Percentiles rank a stretch among this genome's conserved stretches.
Evolutionary conservation across 2,113 vertebrate species (phyloP).

Genomic region (Chaetura pelagica): DNA sequence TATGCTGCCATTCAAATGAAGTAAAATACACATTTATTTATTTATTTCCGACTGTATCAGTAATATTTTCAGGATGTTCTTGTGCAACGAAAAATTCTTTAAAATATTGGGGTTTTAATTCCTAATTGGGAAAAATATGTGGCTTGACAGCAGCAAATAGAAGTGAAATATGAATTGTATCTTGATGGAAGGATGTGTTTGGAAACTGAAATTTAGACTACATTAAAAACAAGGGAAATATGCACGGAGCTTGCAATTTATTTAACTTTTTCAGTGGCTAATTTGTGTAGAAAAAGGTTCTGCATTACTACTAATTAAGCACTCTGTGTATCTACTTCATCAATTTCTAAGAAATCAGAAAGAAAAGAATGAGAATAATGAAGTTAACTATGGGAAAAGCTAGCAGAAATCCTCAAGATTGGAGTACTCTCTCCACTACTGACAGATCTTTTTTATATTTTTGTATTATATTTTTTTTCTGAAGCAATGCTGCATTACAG

Average conservation of each 20-base stretch:
- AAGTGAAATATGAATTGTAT: background rate
- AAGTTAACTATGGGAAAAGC: background rate
- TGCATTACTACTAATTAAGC: background rate
- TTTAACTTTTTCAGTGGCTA: background rate
- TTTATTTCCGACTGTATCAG: background rate
- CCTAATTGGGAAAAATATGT: background rate
- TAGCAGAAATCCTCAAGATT: background rate
- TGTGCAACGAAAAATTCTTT: background rate
- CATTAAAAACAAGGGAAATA: constrained; percentile 13
- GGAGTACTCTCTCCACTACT: background rate
- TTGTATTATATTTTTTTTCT: background rate
- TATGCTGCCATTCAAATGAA: background rate
- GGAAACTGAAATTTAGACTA: background rate
- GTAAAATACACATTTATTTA: background rate
- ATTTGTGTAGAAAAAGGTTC: background rate
- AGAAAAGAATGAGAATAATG: background rate
- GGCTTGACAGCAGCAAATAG: background rate
- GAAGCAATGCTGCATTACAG: background rate
- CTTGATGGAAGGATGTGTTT: background rate
- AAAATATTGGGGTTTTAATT: background rate
- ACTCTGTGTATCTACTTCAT: background rate
- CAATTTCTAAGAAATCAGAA: background rate
- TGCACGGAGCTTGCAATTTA: background rate
- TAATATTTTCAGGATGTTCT: background rate
- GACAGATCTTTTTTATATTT: background rate